Percentiles rank a stretch among this genome's conserved stretches.
phyloP scores from a whole-genome alignment of 1,140 invertebrate genomes.

The Neocloeon triangulifer region DNA sequence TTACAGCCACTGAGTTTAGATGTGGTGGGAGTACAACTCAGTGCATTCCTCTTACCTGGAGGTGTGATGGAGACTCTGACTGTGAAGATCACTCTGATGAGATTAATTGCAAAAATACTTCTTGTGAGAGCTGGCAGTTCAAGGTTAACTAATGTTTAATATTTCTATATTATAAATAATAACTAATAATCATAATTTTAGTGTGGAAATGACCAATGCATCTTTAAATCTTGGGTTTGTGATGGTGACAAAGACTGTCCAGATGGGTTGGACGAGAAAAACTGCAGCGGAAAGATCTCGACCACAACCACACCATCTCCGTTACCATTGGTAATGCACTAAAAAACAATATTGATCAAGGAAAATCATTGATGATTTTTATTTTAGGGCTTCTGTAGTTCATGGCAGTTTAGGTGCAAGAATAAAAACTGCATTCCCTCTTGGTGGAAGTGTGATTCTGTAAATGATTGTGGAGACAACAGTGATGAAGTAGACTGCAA shows the following conservation, averaged over 20 bases:
- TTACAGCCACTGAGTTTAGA: constrained; percentile 23
- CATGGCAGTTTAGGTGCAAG: constrained; percentile 51
- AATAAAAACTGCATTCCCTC: constrained; percentile 60
- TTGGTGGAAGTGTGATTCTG: constrained; percentile 55
- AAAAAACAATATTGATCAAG: background rate
- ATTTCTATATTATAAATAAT: background rate
- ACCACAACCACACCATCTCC: constrained; percentile 5
- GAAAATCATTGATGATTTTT: background rate
- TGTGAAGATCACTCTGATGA: constrained; percentile 22
- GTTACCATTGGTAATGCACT: background rate
- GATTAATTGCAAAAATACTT: constrained; percentile 17
- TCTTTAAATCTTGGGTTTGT: constrained; percentile 23
- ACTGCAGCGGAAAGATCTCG: constrained; percentile 25
- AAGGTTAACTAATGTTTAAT: constrained; percentile 13
- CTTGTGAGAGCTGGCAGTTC: constrained; percentile 25
- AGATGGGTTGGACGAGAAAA: constrained; percentile 44
- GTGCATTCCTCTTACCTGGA: constrained; percentile 29
- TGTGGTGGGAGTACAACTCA: constrained; percentile 19
- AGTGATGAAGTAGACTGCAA: constrained; percentile 49
- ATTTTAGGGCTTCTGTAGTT: constrained; percentile 29
- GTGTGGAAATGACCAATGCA: constrained; percentile 15
- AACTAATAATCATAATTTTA: constrained; percentile 12
- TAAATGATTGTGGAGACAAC: constrained; percentile 53
- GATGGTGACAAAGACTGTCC: constrained; percentile 45
- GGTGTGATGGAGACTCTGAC: constrained; percentile 32